Evolutionary conservation across 1,140 invertebrate genomes (phyloP), one percentile per base, ranked within the genome.

Genomic region (Drosophila subobscura): DNA sequence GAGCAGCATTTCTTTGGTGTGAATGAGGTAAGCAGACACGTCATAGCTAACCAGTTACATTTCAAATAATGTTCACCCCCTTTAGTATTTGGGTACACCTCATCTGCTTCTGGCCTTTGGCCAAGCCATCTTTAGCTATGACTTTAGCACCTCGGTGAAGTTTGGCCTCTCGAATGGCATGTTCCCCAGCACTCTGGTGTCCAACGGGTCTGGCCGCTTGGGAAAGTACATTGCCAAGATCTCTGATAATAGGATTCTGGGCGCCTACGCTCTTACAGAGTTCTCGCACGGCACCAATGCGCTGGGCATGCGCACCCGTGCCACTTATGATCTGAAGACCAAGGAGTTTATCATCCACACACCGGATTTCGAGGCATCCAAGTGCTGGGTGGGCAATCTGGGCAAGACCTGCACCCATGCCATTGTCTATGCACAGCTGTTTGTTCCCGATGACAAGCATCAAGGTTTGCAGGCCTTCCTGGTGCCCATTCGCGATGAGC

Each of bases 231-330:
- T 95, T 10, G 93, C 94, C 5, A 93, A 93, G 63, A 90, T 93
- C n/a, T 91, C 93, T 41, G 92, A 93, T 25, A 92, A 92, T 12
- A 91, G 93, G 63, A 94, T 95, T 46, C 71, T 91, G 59, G 96
- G 96, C n/a, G 96, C 95, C 81, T 97, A 97, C 92, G 95, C 95
- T 0, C 90, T 98, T 1, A 98, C 97, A 0, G 97, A 98, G 92
- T 93, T 98, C n/a, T 94, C 95, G 4, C 97, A 98, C 92, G 97
- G 97, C 3, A 96, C 96, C 16, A 97, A 98, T 89, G 96, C 96
- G 0, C 95, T 95, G 91, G 95, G 94, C 29, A 95, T 98, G 94
- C 93, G 95, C 61, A 98, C 97, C 0, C 95, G 94, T 1, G 97
- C 97, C 1, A 96, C 94, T 0, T 98, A 96, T 91, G 94, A 96